These are phyloP conservation scores for Cathartes aura DNA, from an alignment of 2,113 vertebrate species.

Conservation along the genomic window DNA sequence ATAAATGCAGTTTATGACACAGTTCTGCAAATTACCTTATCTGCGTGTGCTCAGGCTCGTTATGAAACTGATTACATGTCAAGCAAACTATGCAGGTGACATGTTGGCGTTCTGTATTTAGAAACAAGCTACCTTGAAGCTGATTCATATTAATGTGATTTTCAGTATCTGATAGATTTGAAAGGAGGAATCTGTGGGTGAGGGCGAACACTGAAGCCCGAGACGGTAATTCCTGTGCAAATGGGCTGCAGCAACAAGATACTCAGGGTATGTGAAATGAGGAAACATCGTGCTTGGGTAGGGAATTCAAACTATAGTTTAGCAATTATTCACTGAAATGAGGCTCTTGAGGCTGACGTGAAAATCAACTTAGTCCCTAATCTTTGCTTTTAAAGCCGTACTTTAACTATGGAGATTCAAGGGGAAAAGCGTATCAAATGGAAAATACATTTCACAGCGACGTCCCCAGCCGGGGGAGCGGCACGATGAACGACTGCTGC, in stretches of 20 bases:
- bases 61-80: neutral
- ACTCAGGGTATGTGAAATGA: neutral
- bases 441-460: neutral
- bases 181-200: constrained; percentile 20
- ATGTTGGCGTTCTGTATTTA: neutral
- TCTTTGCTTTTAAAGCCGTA: neutral
- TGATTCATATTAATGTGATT: constrained; percentile 58
- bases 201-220: neutral
- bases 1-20: constrained; percentile 29
- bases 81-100: constrained; percentile 33
- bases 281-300: neutral
- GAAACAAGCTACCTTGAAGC: constrained; percentile 40
- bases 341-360: neutral
- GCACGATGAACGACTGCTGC: fast-evolving
- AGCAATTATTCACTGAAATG: neutral
- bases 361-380: constrained; percentile 3
- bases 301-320: neutral
- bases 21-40: constrained; percentile 35
- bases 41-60: constrained; percentile 33
- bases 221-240: constrained; percentile 9
- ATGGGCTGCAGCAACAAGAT: neutral
- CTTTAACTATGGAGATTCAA: neutral
- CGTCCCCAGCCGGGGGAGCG: neutral
- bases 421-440: fast-evolving
- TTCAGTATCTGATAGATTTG: constrained; percentile 34